Percentiles rank a stretch among this genome's conserved stretches.
Evolutionary conservation across 2,797 vertebrate species (phyloP).

Genomic region (Rhodeus uyekii): DNA sequence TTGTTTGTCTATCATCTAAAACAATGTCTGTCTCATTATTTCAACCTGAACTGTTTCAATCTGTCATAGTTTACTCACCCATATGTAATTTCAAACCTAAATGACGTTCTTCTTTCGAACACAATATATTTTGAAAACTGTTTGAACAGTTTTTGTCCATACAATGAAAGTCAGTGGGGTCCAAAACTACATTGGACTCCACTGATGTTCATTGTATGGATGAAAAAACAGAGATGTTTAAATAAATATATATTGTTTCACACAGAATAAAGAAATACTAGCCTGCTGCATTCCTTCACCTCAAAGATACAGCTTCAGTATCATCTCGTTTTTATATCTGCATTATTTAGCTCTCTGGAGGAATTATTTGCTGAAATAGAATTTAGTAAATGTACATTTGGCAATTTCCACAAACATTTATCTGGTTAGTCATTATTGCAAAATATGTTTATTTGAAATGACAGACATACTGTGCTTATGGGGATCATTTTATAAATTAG

Average conservation of each 20-base stretch:
- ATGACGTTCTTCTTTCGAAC: not conserved
- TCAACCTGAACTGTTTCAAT: not conserved
- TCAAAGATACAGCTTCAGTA: slow-evolving; percentile 4
- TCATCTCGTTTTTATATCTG: not conserved
- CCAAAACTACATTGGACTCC: not conserved
- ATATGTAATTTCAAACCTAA: not conserved
- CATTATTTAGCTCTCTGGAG: not conserved
- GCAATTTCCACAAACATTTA: slow-evolving; percentile 28
- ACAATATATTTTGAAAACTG: not conserved
- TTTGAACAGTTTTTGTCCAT: not conserved
- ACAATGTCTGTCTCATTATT: not conserved
- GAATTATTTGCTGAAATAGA: slow-evolving; percentile 8
- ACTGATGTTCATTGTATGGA: not conserved
- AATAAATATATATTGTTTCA: not conserved
- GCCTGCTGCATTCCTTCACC: not conserved
- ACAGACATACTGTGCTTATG: not conserved
- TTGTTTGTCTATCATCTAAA: not conserved
- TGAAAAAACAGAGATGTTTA: not conserved
- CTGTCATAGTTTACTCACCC: not conserved
- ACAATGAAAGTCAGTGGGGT: not conserved
- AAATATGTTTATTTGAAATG: not conserved
- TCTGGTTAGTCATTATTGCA: not conserved
- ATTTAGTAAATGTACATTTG: slow-evolving; percentile 17
- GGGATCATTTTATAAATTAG: slow-evolving; percentile 10
- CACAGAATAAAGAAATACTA: not conserved